Percentiles rank a stretch among this genome's conserved stretches.
Conservation (phyloP, 2,888 invertebrate genomes). For the Tiliacea citrago region DNA sequence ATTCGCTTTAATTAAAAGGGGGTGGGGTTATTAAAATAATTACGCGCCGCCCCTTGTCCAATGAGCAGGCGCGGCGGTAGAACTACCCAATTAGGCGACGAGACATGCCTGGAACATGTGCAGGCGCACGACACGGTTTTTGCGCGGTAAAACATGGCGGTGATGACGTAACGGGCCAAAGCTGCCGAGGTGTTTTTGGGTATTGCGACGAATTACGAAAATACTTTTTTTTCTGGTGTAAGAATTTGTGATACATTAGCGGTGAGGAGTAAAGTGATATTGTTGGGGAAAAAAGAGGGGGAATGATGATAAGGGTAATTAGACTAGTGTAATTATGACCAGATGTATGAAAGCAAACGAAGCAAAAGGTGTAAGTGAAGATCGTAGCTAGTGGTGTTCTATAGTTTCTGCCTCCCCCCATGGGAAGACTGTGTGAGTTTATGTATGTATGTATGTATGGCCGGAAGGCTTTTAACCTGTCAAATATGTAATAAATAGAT, state of each 20-base stretch:
- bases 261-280: slow-evolving; percentile 29
- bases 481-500: no score
- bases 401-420: neutral
- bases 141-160: slow-evolving; percentile 79
- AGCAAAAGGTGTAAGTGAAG: no score
- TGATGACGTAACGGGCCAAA: slow-evolving; percentile 70
- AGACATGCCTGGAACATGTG: slow-evolving; percentile 75
- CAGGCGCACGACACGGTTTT: slow-evolving; percentile 78
- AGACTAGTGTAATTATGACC: neutral
- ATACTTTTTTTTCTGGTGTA: slow-evolving; percentile 45
- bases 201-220: slow-evolving; percentile 55
- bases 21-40: slow-evolving; percentile 89
- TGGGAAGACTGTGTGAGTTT: no score
- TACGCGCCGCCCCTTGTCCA: slow-evolving; percentile 85
- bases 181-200: slow-evolving; percentile 55
- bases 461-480: no score
- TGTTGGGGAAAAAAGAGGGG: neutral
- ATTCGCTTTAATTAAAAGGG: slow-evolving; percentile 84
- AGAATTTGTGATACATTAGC: slow-evolving; percentile 53
- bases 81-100: slow-evolving; percentile 85
- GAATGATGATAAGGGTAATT: neutral
- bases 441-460: no score
- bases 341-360: neutral
- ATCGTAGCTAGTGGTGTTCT: neutral
- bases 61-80: slow-evolving; percentile 78